Percentiles rank a stretch among this genome's conserved stretches.
These are phyloP conservation scores for Hirudinaria manillensis DNA, from an alignment of 2,888 invertebrate species.

Conservation along the genomic window DNA sequence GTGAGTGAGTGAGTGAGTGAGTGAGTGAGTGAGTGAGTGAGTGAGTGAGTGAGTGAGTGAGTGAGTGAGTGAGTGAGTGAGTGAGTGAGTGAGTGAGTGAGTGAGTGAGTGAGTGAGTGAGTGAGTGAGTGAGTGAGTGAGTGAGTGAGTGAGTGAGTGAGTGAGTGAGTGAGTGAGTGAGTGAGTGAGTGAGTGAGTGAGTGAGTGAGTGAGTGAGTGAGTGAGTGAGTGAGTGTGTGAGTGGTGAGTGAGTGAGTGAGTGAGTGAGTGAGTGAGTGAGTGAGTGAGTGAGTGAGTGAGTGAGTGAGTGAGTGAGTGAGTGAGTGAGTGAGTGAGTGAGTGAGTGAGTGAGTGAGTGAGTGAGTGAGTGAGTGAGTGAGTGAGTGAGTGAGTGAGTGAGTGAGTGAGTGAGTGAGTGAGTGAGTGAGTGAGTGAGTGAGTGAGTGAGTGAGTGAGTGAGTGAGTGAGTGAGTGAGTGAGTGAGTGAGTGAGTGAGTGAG, in stretches of 20 bases:
- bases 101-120: background rate
- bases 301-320: background rate
- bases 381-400: constrained; percentile 1
- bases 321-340: background rate
- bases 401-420: background rate
- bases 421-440: background rate
- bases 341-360: background rate
- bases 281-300: background rate
- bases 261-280: constrained; percentile 1
- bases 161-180: background rate
- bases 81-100: background rate
- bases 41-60: background rate
- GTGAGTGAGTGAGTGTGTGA: background rate
- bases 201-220: background rate
- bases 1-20: background rate
- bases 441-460: background rate
- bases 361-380: background rate
- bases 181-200: background rate
- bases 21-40: constrained; percentile 1
- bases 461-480: background rate
- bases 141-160: constrained; percentile 1
- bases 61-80: background rate
- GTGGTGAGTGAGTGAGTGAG: background rate
- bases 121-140: background rate
- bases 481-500: background rate